Conservation (phyloP, 2,797 vertebrate genomes). For the Heteromormyrus szaboi region DNA sequence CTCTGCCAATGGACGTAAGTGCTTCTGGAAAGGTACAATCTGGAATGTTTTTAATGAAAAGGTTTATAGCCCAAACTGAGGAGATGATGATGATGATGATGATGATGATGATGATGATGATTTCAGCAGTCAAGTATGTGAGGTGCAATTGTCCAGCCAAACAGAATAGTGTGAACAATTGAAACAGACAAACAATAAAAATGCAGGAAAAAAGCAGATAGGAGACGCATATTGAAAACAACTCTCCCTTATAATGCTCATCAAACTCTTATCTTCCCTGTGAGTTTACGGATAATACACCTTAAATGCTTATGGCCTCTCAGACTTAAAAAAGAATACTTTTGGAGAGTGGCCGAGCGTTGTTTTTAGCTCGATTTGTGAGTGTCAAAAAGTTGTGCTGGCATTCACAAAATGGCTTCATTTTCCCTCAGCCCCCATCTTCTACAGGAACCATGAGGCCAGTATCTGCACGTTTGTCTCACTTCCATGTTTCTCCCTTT, state of each 20-base stretch:
- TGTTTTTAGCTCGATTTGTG: not conserved
- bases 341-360: not conserved
- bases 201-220: not conserved
- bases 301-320: not conserved
- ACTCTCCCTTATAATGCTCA: not conserved
- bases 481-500: not conserved
- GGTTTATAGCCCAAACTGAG: not conserved
- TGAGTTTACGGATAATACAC: not conserved
- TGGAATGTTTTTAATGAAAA: not conserved
- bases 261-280: not conserved
- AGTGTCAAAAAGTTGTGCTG: not conserved
- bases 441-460: not conserved
- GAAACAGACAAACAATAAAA: not conserved
- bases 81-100: not conserved
- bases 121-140: not conserved
- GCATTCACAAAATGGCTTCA: not conserved
- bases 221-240: not conserved
- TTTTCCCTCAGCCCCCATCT: not conserved
- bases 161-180: not conserved
- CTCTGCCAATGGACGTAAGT: not conserved
- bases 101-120: not conserved
- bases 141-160: not conserved
- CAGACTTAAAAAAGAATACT: not conserved
- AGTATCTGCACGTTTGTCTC: not conserved
- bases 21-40: not conserved